These are phyloP conservation scores for Oasisia sp. DNA, from an alignment of 2,888 invertebrate species.

Conservation along the genomic window DNA sequence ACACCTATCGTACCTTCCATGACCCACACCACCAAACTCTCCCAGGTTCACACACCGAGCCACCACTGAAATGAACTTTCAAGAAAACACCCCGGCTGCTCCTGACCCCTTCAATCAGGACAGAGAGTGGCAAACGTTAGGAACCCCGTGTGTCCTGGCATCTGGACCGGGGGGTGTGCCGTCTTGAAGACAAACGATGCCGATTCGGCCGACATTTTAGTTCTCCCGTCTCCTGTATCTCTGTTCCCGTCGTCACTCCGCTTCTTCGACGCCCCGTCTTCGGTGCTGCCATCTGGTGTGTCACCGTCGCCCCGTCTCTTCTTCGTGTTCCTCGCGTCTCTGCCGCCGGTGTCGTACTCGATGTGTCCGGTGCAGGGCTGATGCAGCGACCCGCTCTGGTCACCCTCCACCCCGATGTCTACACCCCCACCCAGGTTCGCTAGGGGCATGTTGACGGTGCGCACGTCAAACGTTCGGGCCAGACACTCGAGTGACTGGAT, in stretches of 20 bases:
- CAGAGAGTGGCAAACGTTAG: slow-evolving; percentile 90
- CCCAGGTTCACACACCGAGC: background rate
- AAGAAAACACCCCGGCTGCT: background rate
- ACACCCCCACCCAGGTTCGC: slow-evolving; percentile 35
- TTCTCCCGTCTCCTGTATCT: background rate
- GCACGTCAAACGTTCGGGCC: slow-evolving; percentile 54
- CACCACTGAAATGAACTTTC: background rate
- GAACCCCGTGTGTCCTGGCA: slow-evolving; percentile 96
- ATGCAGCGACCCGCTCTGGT: slow-evolving; percentile 17
- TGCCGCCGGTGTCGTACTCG: slow-evolving; percentile 77
- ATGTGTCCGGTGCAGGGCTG: slow-evolving; percentile 30
- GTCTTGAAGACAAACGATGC: slow-evolving; percentile 61
- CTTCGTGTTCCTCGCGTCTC: slow-evolving; percentile 68
- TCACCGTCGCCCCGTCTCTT: slow-evolving; percentile 25
- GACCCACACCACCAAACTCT: background rate
- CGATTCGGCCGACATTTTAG: background rate
- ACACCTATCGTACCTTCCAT: background rate
- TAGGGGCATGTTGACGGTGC: slow-evolving; percentile 53
- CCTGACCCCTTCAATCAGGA: slow-evolving; percentile 22
- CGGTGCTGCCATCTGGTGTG: background rate
- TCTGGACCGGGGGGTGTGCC: slow-evolving; percentile 76
- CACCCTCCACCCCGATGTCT: slow-evolving; percentile 1
- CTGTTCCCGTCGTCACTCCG: background rate
- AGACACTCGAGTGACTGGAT: slow-evolving; percentile 85
- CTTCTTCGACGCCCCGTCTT: background rate